These are phyloP conservation scores for Cebus imitator DNA, from an alignment of 2,113 vertebrate genomes.

Conservation along the genomic window DNA sequence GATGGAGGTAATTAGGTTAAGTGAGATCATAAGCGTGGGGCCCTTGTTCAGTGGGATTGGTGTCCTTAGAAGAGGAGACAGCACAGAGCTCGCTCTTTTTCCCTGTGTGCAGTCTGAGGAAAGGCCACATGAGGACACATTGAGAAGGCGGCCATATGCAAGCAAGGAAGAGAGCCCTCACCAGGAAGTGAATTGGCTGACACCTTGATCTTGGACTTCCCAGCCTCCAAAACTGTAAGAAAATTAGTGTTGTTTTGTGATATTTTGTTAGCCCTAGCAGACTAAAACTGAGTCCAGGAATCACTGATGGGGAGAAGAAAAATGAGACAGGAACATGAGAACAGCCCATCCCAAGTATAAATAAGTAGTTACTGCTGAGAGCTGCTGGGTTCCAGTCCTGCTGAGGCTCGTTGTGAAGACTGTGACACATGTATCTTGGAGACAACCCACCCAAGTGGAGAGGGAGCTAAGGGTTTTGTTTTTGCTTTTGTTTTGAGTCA, in stretches of 20 bases:
- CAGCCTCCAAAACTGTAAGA: not conserved
- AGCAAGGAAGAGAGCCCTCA: not conserved
- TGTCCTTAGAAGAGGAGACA: not conserved
- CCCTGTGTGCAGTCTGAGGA: not conserved
- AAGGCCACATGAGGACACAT: not conserved
- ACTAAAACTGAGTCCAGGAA: not conserved
- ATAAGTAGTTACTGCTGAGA: not conserved
- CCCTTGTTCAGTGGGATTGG: not conserved
- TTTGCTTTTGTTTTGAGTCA: too few relatives aligned
- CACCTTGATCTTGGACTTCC: not conserved
- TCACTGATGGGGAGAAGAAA: not conserved
- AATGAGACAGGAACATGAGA: not conserved
- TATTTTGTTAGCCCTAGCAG: not conserved
- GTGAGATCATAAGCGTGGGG: not conserved
- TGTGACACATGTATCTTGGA: not conserved
- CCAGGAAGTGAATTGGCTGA: not conserved
- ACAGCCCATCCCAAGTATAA: not conserved
- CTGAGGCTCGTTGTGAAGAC: not conserved
- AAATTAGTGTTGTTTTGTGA: not conserved
- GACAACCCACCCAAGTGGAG: not conserved
- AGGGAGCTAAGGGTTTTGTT: not conserved
- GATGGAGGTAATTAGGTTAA: not conserved
- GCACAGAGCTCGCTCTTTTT: not conserved
- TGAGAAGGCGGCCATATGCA: not conserved
- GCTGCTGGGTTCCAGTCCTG: not conserved